phyloP scores from a whole-genome alignment of 2,888 invertebrate species.

The Hoplodrina blanda region DNA sequence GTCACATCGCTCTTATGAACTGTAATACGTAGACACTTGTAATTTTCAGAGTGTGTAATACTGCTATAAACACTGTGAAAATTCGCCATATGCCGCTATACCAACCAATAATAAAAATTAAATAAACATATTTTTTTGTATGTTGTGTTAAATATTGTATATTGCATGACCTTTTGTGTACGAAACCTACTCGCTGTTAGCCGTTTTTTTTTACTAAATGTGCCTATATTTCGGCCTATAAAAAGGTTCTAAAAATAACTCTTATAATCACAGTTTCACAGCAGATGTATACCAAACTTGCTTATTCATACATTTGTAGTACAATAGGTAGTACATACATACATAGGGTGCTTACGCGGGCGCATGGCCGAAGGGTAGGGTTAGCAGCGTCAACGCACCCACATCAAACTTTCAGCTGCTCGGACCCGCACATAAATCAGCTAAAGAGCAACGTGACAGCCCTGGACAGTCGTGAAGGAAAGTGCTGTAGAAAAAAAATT shows the following conservation, averaged over 20 bases:
- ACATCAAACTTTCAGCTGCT: conserved; percentile 87
- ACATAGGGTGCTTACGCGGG: conserved; percentile 42
- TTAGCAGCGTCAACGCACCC: conserved; percentile 75
- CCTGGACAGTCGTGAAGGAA: conserved; percentile 63
- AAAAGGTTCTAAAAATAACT: neutral
- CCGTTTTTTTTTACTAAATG: too few species aligned
- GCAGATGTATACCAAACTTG: conserved; percentile 53
- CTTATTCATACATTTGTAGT: conserved; percentile 45
- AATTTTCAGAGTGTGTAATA: too few species aligned
- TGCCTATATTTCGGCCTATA: too few species aligned
- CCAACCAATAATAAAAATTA: too few species aligned
- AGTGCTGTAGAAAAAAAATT: conserved; percentile 13
- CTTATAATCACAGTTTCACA: conserved; percentile 37
- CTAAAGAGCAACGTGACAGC: conserved; percentile 75
- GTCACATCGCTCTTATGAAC: too few species aligned
- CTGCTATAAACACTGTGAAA: too few species aligned
- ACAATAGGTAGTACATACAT: neutral
- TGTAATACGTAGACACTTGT: too few species aligned
- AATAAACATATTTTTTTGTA: too few species aligned
- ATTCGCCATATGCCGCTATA: too few species aligned
- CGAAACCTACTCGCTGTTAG: too few species aligned
- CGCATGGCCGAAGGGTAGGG: conserved; percentile 55
- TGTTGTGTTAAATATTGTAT: too few species aligned
- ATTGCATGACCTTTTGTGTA: too few species aligned
- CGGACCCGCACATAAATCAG: conserved; percentile 80